Evolutionary conservation across 2,797 vertebrate species (phyloP), one percentile per base, ranked within the genome.

Genomic region (Sphaeramia orbicularis): DNA sequence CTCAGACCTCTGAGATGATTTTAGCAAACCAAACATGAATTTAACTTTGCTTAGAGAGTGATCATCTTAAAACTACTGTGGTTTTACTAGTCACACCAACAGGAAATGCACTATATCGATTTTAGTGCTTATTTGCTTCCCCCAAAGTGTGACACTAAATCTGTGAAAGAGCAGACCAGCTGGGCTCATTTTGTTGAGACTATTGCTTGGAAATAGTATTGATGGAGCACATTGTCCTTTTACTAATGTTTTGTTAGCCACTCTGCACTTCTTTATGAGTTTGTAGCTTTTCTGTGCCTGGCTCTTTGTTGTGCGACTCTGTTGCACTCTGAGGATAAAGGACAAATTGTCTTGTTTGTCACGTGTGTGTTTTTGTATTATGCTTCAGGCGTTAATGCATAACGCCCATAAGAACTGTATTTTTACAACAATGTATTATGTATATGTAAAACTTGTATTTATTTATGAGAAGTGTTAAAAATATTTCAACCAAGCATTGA

Each of bases 381-480:
- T 35, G 70, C 54, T 74, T 55, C 24, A 61, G 66, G 37, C 24
- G 32, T 58, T 61, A 9, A 30, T 15, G 38, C 60, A 47, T 12
- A 47, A 52, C 49, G 59, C 68, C 49, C 60, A 40, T 62, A 19
- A 65, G 45, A 76, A 50, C 19, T 86, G 52, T 80, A 65, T 74
- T 70, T 76, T 68, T 13, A 37, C 40, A 56, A 52, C 47, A 10
- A 49, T 78, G 35, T 64, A 74, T 71, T 66, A 64, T 87, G 60
- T 78, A 68, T 61, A 84, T 81, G 53, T 14, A 76, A 74, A 45
- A 9, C 27, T 61, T 72, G 57, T 84, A 78, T 87, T 89, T 89
- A 86, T 85, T 89, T 71, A 61, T 77, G 32, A 53, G 14, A 74
- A 73, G 59, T 18, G 2, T 27, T 18, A 54, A 47, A 15, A 51